These are phyloP conservation scores for Bacillus rossius DNA, from an alignment of 1,140 invertebrate genomes.

Conservation along the genomic window DNA sequence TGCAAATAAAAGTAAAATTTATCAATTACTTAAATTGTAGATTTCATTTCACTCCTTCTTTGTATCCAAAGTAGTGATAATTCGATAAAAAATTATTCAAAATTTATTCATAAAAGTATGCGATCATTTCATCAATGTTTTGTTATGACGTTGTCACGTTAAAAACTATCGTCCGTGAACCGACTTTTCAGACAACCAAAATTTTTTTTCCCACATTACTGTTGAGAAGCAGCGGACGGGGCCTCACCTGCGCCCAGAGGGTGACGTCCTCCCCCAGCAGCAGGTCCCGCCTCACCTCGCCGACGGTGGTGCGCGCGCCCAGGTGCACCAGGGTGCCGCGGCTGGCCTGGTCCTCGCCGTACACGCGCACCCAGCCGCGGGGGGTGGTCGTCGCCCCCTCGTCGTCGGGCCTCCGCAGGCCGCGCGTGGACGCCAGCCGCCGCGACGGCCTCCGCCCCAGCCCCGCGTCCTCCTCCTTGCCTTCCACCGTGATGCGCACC, in stretches of 20 bases:
- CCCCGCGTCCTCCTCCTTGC: constrained; percentile 17
- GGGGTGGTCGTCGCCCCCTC: neutral
- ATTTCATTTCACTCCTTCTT: no score
- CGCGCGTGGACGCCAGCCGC: constrained; percentile 50
- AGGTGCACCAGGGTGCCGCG: constrained; percentile 50
- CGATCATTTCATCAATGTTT: no score
- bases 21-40: no score
- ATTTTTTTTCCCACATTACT: no score
- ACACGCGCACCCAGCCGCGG: constrained; percentile 16
- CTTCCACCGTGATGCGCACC: no score
- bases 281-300: constrained; percentile 54
- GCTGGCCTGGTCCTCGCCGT: constrained; percentile 1
- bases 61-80: no score
- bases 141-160: no score
- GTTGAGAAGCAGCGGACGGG: neutral
- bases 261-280: constrained; percentile 51
- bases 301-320: constrained; percentile 50
- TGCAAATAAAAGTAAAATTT: no score
- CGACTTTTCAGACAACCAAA: no score
- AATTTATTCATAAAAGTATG: no score
- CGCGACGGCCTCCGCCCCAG: constrained; percentile 33
- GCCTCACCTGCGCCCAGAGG: constrained; percentile 53
- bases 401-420: constrained; percentile 30
- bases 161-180: no score
- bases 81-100: no score